phyloP scores from a whole-genome alignment of 2,888 invertebrate genomes.

The Caenorhabditis panamensis region DNA sequence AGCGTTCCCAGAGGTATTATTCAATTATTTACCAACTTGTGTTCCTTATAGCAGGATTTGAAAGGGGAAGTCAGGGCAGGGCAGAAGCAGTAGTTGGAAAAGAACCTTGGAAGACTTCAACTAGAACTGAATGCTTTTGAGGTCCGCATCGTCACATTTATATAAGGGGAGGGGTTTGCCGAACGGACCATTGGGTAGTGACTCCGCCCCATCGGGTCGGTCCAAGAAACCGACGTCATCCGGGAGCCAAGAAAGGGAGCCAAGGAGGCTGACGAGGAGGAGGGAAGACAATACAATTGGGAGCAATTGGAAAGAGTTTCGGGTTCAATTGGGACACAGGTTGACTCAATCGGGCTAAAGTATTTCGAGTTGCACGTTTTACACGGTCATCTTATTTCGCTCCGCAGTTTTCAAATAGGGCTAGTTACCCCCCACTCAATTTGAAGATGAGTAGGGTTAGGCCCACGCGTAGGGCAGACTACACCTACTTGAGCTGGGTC shows the following conservation, averaged over 20 bases:
- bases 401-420: conserved; percentile 21
- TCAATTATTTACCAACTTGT: conserved; percentile 39
- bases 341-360: conserved; percentile 23
- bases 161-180: conserved; percentile 55
- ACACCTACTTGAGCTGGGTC: conserved; percentile 42
- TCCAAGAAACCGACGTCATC: conserved; percentile 52
- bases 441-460: conserved; percentile 17
- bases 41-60: conserved; percentile 4
- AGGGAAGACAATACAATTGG: conserved; percentile 50
- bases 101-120: conserved; percentile 11
- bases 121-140: conserved; percentile 6
- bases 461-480: conserved; percentile 39
- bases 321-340: conserved; percentile 50
- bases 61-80: background rate
- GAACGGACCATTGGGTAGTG: conserved; percentile 55
- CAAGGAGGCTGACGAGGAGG: background rate
- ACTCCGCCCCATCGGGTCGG: conserved; percentile 47
- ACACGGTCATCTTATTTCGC: conserved; percentile 40
- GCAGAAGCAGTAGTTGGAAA: conserved; percentile 1
- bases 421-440: conserved; percentile 42
- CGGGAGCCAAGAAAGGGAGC: conserved; percentile 17
- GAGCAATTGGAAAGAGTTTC: conserved; percentile 22
- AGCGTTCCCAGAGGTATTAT: conserved; percentile 45
- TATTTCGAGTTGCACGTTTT: conserved; percentile 37
- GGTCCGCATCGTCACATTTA: conserved; percentile 33